Conservation (phyloP, 2,113 vertebrate species). For the Cottus gobio region DNA sequence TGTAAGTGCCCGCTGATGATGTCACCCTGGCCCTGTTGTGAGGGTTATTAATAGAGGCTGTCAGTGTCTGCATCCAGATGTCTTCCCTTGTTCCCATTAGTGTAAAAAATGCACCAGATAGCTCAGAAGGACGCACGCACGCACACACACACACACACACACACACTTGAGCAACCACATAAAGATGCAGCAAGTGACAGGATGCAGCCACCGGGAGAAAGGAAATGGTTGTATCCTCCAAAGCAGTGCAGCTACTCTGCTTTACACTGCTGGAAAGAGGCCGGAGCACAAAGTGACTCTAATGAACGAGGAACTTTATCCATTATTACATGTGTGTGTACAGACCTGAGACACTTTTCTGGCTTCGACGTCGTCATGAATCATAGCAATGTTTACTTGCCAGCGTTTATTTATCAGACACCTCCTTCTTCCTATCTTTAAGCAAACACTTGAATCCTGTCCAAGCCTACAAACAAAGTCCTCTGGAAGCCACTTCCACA, state of each 20-base stretch:
- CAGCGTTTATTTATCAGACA: conserved; percentile 52
- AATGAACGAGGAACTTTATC: neutral
- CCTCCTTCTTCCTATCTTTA: conserved; percentile 53
- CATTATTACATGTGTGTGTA: neutral
- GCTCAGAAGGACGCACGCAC: conserved; percentile 57
- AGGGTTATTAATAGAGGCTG: conserved; percentile 78
- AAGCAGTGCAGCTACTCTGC: conserved; percentile 42
- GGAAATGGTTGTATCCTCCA: conserved; percentile 77
- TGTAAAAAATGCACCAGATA: conserved; percentile 63
- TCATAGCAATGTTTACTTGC: neutral
- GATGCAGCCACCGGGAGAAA: conserved; percentile 78
- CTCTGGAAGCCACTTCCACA: conserved; percentile 36
- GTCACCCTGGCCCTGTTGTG: conserved; percentile 73
- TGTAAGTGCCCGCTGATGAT: conserved; percentile 71
- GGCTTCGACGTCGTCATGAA: neutral
- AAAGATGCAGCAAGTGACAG: conserved; percentile 77
- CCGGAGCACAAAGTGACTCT: neutral
- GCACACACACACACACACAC: conserved; percentile 18
- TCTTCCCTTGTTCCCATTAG: conserved; percentile 81
- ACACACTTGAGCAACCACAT: conserved; percentile 47
- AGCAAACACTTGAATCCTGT: conserved; percentile 69
- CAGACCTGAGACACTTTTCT: neutral
- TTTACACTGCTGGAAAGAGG: conserved; percentile 20
- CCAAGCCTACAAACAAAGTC: conserved; percentile 26
- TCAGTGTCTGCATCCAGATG: conserved; percentile 79